Conservation (phyloP, 2,888 invertebrate species). For the Gandaritis pyraliata region DNA sequence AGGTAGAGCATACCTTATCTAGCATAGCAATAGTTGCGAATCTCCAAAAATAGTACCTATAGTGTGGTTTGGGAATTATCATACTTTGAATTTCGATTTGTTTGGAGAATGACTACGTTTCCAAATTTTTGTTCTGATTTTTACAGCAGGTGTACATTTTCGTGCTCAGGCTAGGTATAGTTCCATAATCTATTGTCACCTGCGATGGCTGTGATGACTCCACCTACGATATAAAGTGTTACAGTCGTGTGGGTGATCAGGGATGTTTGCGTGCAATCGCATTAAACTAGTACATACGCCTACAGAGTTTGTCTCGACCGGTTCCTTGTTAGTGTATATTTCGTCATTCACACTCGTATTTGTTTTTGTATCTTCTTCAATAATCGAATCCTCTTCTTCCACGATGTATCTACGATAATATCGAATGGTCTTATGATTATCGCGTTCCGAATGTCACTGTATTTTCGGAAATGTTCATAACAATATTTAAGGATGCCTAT, state of each 20-base stretch:
- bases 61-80: no score
- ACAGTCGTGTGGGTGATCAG: slow-evolving; percentile 20
- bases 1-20: neutral
- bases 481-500: no score
- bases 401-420: neutral
- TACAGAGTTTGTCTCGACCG: slow-evolving; percentile 19
- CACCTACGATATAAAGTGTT: slow-evolving; percentile 12
- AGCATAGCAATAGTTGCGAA: neutral
- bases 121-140: no score
- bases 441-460: neutral
- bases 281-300: slow-evolving; percentile 22
- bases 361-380: neutral
- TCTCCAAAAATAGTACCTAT: neutral
- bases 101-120: no score
- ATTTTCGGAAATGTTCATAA: neutral
- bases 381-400: neutral
- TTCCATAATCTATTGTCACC: slow-evolving; percentile 16
- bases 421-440: neutral
- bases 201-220: slow-evolving; percentile 24
- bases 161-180: no score
- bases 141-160: no score
- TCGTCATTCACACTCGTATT: neutral
- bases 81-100: no score
- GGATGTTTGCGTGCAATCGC: slow-evolving; percentile 15
- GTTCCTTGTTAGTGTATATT: slow-evolving; percentile 17